Evolutionary conservation across 2,888 invertebrate species (phyloP).

Genomic region (Alloplasta piceator): DNA sequence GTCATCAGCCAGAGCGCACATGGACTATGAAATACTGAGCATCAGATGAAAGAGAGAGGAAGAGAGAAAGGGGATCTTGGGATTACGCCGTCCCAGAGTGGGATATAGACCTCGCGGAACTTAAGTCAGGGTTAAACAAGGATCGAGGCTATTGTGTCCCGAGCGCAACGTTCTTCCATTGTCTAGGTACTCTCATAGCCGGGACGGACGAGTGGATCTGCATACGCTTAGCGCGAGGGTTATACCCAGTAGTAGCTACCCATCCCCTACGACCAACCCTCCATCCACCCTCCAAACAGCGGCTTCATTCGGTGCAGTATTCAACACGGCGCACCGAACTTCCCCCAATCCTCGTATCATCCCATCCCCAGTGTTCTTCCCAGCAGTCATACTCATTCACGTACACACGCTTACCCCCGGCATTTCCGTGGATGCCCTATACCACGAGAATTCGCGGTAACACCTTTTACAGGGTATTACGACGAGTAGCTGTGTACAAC

Average conservation of each 20-base stretch:
- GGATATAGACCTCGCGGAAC: slow-evolving; percentile 81
- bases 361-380: slow-evolving; percentile 58
- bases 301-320: slow-evolving; percentile 65
- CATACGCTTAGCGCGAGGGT: slow-evolving; percentile 82
- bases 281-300: slow-evolving; percentile 2
- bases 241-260: slow-evolving; percentile 72
- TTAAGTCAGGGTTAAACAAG: slow-evolving; percentile 84
- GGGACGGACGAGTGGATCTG: slow-evolving; percentile 82
- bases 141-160: slow-evolving; percentile 82
- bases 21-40: slow-evolving; percentile 23
- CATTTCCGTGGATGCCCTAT: slow-evolving; percentile 7
- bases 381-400: slow-evolving; percentile 42
- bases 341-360: slow-evolving; percentile 50
- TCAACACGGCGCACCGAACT: slow-evolving; percentile 67
- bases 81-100: slow-evolving; percentile 80
- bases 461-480: slow-evolving; percentile 29
- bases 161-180: slow-evolving; percentile 77
- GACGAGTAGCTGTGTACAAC: slow-evolving; percentile 10
- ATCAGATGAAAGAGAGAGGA: background rate
- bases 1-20: slow-evolving; percentile 10
- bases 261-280: background rate
- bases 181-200: slow-evolving; percentile 77
- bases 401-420: background rate
- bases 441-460: slow-evolving; percentile 4
- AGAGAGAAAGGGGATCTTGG: slow-evolving; percentile 77